Conservation (phyloP, 2,797 vertebrate species). For the Chromobotia macracanthus region DNA sequence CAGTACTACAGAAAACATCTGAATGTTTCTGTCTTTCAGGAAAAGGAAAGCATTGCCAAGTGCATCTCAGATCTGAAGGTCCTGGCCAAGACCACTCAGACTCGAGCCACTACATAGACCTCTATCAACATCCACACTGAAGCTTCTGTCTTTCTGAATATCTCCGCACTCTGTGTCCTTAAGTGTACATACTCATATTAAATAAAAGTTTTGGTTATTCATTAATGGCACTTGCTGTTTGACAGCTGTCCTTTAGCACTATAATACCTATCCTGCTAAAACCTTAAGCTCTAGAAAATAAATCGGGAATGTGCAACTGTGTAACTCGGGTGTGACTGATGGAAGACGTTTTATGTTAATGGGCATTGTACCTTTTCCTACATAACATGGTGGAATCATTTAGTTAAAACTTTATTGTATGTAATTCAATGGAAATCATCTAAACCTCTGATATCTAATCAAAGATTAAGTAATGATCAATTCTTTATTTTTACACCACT, state of each 20-base stretch:
- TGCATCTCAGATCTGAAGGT: slow-evolving; percentile 91
- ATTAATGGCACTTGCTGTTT: slow-evolving; percentile 5
- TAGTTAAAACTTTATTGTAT: too few species aligned
- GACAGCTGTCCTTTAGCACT: slow-evolving; percentile 51
- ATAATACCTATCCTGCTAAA: slow-evolving; percentile 41
- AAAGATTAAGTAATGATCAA: too few species aligned
- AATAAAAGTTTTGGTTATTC: slow-evolving; percentile 79
- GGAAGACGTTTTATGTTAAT: slow-evolving; percentile 41
- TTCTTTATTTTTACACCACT: not conserved
- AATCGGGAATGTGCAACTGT: slow-evolving; percentile 21
- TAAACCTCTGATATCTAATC: not conserved
- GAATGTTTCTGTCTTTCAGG: slow-evolving; percentile 75
- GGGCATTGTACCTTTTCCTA: slow-evolving; percentile 62
- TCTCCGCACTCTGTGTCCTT: slow-evolving; percentile 67
- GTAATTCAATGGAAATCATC: too few species aligned
- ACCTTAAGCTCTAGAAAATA: slow-evolving; percentile 70
- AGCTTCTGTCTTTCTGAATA: slow-evolving; percentile 68
- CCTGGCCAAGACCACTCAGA: slow-evolving; percentile 80
- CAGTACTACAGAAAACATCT: not conserved
- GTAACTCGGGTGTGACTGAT: slow-evolving; percentile 25
- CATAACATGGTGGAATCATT: slow-evolving; percentile 59
- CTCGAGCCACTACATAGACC: slow-evolving; percentile 69
- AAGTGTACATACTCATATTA: slow-evolving; percentile 77
- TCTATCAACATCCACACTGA: slow-evolving; percentile 53
- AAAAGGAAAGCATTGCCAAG: slow-evolving; percentile 93